Conservation (phyloP, 2,113 vertebrate genomes). For the Casuarius casuarius region DNA sequence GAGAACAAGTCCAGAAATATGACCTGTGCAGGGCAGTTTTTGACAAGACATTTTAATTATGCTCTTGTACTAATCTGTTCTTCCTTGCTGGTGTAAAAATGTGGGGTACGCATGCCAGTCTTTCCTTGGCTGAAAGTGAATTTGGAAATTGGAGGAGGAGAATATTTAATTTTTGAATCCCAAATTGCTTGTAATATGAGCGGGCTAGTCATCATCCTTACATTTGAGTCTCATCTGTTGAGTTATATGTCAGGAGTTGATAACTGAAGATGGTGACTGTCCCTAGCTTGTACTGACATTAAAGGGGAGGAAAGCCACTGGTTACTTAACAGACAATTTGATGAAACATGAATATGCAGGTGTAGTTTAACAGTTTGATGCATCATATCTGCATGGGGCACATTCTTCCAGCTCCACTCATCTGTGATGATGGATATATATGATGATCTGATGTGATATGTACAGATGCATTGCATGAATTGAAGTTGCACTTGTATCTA, state of each 20-base stretch:
- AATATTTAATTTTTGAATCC: neutral
- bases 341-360: neutral
- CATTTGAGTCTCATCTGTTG: neutral
- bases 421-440: neutral
- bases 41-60: neutral
- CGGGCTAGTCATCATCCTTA: neutral
- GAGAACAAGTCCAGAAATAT: neutral
- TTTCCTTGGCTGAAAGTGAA: neutral
- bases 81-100: neutral
- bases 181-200: neutral
- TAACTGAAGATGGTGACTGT: neutral
- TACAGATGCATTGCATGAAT: fast-evolving
- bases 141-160: neutral
- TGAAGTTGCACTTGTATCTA: neutral
- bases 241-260: neutral
- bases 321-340: neutral
- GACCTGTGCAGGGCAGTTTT: neutral
- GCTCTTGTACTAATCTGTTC: neutral
- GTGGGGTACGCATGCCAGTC: neutral
- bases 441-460: fast-evolving
- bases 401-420: neutral
- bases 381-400: neutral
- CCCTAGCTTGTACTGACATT: fast-evolving
- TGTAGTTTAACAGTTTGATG: neutral
- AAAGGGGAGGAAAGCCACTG: neutral